Evolutionary conservation across 2,888 invertebrate species (phyloP).

Genomic region (Drosophila flavopinicola): DNA sequence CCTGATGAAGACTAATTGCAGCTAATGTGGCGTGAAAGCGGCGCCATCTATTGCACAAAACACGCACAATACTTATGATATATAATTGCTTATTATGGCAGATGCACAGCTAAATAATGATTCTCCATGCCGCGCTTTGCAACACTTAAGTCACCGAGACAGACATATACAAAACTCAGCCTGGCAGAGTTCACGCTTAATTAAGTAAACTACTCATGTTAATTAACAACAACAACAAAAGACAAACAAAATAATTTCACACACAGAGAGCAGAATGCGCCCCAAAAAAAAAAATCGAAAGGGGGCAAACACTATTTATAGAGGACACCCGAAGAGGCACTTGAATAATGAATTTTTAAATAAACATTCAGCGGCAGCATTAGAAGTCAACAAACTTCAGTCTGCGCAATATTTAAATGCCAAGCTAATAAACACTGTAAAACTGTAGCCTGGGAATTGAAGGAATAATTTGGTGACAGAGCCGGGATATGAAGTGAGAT

Average conservation of each 20-base stretch:
- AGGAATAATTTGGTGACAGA: constrained; percentile 4
- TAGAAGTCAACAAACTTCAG: constrained; percentile 68
- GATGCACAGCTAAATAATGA: constrained; percentile 15
- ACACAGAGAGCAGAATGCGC: constrained; percentile 16
- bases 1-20: constrained; percentile 76
- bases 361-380: constrained; percentile 53
- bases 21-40: constrained; percentile 67
- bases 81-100: constrained; percentile 18
- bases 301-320: constrained; percentile 50
- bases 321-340: constrained; percentile 51
- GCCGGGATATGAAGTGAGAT: neutral
- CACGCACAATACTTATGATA: constrained; percentile 20
- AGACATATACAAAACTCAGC: constrained; percentile 60
- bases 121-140: neutral
- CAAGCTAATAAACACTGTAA: constrained; percentile 14
- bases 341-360: constrained; percentile 59
- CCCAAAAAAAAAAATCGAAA: constrained; percentile 22
- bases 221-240: constrained; percentile 70
- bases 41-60: constrained; percentile 58
- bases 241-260: constrained; percentile 37
- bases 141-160: constrained; percentile 23
- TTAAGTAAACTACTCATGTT: constrained; percentile 76
- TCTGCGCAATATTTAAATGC: constrained; percentile 17
- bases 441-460: constrained; percentile 6
- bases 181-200: constrained; percentile 62